Evolutionary conservation across 2,888 invertebrate genomes (phyloP).

Genomic region (Alentia gelatinosa): DNA sequence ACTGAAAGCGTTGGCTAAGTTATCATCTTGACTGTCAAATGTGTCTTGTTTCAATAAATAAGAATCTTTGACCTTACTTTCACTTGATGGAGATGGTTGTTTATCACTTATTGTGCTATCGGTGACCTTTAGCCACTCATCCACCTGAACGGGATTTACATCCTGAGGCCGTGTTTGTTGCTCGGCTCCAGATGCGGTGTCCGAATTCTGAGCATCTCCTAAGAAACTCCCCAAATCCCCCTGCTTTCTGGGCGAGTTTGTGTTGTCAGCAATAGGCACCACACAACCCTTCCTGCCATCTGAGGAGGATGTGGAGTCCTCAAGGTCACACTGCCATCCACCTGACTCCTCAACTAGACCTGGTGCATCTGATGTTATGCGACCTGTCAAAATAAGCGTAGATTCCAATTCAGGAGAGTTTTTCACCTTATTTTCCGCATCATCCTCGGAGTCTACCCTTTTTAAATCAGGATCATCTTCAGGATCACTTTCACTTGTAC

Average conservation of each 20-base stretch:
- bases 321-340: not conserved
- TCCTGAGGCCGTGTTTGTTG: too few species aligned
- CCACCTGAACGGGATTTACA: too few species aligned
- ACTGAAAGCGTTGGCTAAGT: not conserved
- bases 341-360: too few species aligned
- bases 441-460: too few species aligned
- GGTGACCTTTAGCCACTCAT: not conserved
- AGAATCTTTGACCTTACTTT: not conserved
- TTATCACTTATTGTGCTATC: too few species aligned
- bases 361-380: too few species aligned
- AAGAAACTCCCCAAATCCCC: not conserved
- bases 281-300: not conserved
- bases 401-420: too few species aligned
- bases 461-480: too few species aligned
- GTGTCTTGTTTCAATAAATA: not conserved
- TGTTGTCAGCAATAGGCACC: not conserved
- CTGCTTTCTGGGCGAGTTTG: not conserved
- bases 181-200: too few species aligned
- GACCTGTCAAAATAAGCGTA: too few species aligned
- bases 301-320: not conserved
- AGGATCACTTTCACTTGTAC: too few species aligned
- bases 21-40: not conserved
- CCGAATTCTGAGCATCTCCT: not conserved
- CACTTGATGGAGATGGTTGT: not conserved
- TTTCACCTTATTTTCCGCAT: too few species aligned